Base-by-base conservation (phyloP, 1,140 invertebrate genomes). In the Lerema accius region DNA sequence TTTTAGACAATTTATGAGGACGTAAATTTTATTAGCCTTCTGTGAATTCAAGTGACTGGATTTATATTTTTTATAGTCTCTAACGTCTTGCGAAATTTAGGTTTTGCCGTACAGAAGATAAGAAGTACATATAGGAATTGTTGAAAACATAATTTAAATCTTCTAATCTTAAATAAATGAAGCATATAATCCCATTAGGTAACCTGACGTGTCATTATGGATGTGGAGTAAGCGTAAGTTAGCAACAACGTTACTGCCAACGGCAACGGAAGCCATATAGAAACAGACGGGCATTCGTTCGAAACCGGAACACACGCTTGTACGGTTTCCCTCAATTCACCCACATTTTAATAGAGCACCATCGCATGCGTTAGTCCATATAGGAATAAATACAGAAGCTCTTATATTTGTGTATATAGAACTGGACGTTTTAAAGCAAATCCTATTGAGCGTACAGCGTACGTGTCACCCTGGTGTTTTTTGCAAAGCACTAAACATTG, bases 271-370 rank as follows among this genome's bases (percentile, higher is more conserved):
- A 89, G 80, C 86, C 86, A 55, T 82, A 87, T 53, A 23, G 64
- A 58, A 58, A 55, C 53, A 43, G 69, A 55, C 73, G 65, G 71
- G 71, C 73, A 70, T 70, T 77, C 69, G 69, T 70, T 81, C 51
- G 72, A 81, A 84, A 86, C 82, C 86, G 86, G 84, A 89, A 89
- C 86, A 80, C 56, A 63, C 76, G 60, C 79, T 87, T 82, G 72
- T 50, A 60, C 64, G 82, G 83, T 69, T 86, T 86, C 84, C 77
- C 72, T 76, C 73, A 76, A 78, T 82, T 85, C 84, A 84, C 81
- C 82, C 76, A 78, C 67, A 79, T 78, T 75, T 69, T 49, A 69
- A 65, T 61, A 59, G 50, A 67, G 60, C 19, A 60, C 26, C 55
- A 55, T 46, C 46, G 58, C 45, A 49, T 43, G 40, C 11, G 37